Conservation (phyloP, 1,140 invertebrate species). For the Acromyrmex charruanus region DNA sequence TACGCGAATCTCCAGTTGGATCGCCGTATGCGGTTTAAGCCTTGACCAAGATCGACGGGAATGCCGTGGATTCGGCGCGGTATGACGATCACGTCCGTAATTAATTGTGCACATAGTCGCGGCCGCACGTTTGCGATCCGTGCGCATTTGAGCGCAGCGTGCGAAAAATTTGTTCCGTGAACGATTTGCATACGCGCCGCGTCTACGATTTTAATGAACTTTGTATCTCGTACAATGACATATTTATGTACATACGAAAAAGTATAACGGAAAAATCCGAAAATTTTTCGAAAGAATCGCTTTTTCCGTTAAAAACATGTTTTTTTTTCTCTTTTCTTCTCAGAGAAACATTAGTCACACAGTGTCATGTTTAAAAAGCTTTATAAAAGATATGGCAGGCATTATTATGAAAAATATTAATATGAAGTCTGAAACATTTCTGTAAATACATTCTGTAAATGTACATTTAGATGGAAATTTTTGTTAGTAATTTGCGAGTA, state of each 20-base stretch:
- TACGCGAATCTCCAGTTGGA: conserved; percentile 56
- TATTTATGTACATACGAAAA: background rate
- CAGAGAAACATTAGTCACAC: background rate
- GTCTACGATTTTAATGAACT: conserved; percentile 66
- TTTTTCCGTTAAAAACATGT: background rate
- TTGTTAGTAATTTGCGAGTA: conserved; percentile 3
- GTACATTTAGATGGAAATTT: background rate
- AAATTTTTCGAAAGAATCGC: background rate
- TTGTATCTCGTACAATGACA: conserved; percentile 4
- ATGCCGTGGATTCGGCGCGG: conserved; percentile 74
- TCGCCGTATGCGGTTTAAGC: conserved; percentile 64
- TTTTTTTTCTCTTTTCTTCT: background rate
- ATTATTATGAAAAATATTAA: background rate
- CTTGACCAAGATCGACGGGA: conserved; percentile 75
- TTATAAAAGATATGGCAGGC: background rate
- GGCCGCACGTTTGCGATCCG: conserved; percentile 64
- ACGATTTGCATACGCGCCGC: conserved; percentile 74
- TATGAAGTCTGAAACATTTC: background rate
- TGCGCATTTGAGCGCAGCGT: conserved; percentile 65
- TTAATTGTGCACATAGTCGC: conserved; percentile 78
- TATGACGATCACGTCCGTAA: conserved; percentile 79
- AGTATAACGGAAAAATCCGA: background rate
- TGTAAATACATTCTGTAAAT: background rate
- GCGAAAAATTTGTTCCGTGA: conserved; percentile 76
- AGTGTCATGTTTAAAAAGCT: background rate